Evolutionary conservation across 1,140 invertebrate genomes (phyloP).

Genomic region (Microplitis demolitor): DNA sequence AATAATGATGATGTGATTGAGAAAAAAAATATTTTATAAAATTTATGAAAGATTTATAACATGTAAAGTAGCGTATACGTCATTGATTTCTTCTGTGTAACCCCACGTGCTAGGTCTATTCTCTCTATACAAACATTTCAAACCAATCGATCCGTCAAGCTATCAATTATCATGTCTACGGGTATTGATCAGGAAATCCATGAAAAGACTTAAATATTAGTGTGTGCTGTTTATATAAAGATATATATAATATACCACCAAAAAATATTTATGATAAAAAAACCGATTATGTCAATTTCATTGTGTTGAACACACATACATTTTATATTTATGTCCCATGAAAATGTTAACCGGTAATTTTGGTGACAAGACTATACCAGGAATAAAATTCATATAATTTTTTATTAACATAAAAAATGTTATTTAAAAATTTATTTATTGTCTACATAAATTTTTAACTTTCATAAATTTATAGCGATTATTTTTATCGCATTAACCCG

Average conservation of each 20-base stretch:
- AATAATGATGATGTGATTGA: too few species aligned
- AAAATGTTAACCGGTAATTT: too few species aligned
- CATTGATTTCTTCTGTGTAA: neutral
- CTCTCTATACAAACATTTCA: conserved; percentile 15
- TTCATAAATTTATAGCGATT: too few species aligned
- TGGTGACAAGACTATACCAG: too few species aligned
- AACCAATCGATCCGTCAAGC: conserved; percentile 4
- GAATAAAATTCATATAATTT: too few species aligned
- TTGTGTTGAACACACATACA: too few species aligned
- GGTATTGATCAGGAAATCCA: neutral
- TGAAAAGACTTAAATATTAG: neutral
- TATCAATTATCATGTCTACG: conserved; percentile 12
- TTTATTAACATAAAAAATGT: too few species aligned
- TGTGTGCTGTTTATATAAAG: neutral
- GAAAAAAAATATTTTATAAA: too few species aligned
- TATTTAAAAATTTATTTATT: too few species aligned
- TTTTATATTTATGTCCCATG: too few species aligned
- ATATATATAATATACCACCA: neutral
- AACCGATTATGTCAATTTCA: neutral
- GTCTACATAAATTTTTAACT: too few species aligned
- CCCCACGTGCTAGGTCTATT: neutral
- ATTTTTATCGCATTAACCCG: too few species aligned
- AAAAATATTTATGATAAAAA: neutral
- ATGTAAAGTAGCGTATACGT: neutral
- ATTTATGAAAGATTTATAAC: neutral